These are phyloP conservation scores for Microtus richardsoni DNA, from an alignment of 2,113 vertebrate species.

Conservation along the genomic window DNA sequence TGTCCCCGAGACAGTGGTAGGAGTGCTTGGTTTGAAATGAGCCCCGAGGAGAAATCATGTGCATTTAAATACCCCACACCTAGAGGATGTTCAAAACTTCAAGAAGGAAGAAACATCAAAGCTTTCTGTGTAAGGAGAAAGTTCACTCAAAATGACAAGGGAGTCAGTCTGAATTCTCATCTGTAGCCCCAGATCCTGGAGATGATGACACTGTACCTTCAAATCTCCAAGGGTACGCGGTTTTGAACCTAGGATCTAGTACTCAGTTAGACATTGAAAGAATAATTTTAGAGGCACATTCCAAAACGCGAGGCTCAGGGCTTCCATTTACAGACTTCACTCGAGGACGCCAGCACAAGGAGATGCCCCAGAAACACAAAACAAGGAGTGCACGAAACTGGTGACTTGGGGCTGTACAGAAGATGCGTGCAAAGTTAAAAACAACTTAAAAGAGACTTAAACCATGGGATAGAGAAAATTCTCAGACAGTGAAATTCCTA, in stretches of 20 bases:
- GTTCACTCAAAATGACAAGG: not conserved
- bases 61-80: not conserved
- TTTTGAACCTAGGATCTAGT: not conserved
- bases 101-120: constrained; percentile 1
- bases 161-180: not conserved
- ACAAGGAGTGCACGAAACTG: not conserved
- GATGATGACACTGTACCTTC: not conserved
- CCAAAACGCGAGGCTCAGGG: not conserved
- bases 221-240: not conserved
- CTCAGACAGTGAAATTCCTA: not conserved
- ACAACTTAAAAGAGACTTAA: not conserved
- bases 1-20: not conserved
- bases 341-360: accelerated
- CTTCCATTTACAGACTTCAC: not conserved
- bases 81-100: not conserved
- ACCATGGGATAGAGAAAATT: not conserved
- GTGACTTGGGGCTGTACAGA: not conserved
- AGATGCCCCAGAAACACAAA: not conserved
- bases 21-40: not conserved
- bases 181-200: not conserved
- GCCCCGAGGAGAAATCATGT: not conserved
- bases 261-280: not conserved
- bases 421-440: not conserved
- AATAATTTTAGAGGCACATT: not conserved
- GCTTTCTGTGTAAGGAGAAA: not conserved